These are phyloP conservation scores for Poeciliopsis turrubarensis DNA, from an alignment of 2,113 vertebrate species.

Conservation along the genomic window DNA sequence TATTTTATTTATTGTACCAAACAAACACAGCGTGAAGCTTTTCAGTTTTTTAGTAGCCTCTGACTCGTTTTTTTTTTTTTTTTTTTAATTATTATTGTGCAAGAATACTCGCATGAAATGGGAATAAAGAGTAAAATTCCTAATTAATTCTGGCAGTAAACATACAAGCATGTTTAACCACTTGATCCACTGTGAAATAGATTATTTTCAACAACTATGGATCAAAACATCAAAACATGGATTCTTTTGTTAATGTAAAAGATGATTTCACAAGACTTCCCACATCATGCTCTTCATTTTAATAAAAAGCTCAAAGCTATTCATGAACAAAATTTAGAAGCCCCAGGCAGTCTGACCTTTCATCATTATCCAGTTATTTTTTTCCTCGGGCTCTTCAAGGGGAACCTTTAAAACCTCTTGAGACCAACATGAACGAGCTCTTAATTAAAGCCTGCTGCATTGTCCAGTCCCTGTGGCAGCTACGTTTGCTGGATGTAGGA, in stretches of 20 bases:
- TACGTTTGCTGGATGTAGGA: slow-evolving; percentile 15
- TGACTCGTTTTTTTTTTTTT: too few relatives aligned
- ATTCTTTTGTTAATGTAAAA: slow-evolving; percentile 4
- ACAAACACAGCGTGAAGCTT: too few relatives aligned
- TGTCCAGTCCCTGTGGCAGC: slow-evolving; percentile 32
- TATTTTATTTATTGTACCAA: too few relatives aligned
- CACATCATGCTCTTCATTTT: slow-evolving; percentile 46
- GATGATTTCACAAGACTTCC: slow-evolving; percentile 24
- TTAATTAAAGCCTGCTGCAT: slow-evolving; percentile 61
- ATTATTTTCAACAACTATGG: background rate
- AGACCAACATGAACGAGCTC: slow-evolving; percentile 51
- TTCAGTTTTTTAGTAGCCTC: too few relatives aligned
- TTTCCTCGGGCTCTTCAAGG: slow-evolving; percentile 38
- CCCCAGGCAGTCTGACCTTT: slow-evolving; percentile 68
- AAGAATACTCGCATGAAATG: too few relatives aligned
- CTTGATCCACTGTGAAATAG: too few relatives aligned
- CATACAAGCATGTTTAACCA: too few relatives aligned
- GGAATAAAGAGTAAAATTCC: too few relatives aligned
- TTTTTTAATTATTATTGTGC: too few relatives aligned
- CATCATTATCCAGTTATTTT: slow-evolving; percentile 32
- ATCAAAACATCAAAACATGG: slow-evolving; percentile 19
- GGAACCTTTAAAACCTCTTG: slow-evolving; percentile 44
- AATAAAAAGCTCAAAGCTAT: slow-evolving; percentile 50
- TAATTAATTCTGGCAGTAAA: too few relatives aligned
- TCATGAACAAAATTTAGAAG: slow-evolving; percentile 33